Evolutionary conservation across 2,113 vertebrate genomes (phyloP), one percentile per base, ranked within the genome.

Genomic region (Phyllopteryx taeniolatus): DNA sequence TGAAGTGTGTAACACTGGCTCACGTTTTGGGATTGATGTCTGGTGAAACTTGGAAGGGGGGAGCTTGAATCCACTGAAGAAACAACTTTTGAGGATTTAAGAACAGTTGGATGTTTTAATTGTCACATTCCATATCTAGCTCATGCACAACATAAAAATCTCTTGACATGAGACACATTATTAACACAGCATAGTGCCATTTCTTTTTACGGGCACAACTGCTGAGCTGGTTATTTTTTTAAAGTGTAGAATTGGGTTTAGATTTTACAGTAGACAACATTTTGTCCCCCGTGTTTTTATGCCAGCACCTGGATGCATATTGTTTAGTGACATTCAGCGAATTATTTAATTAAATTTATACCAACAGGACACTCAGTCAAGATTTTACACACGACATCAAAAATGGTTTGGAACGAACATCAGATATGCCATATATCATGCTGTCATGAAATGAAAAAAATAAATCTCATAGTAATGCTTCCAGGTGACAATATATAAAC

Each of bases 101-200:
- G 44, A 77, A 68, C 74, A 74, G 76, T 73, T 82, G 61, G 76
- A 77, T 77, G 72, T 66, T 51, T 80, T 83, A 67, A 78, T 70
- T 70, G 79, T 75, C 82, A 87, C 60, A 39, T 83, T 68, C 88
- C 79, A 84, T 15, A 17, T 44, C 68, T 39, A 39, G 35, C 35
- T 85, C 88, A 90, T 91, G 88, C 90, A 83, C 70, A 60, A 89
- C 86, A 91, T 87, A 79, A 87, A 88, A 90, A 80, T 85, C 85
- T 85, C 63, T 27, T 85, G 78, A 82, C 78, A 84, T 35, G 78
- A 42, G 19, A 20, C 35, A 68, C 15, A 67, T 67, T 8, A 67
- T 27, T 65, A 11, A 20, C 47, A 12, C 27, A 67, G n/a, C 65
- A 68, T 27, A 44, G 76, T 77, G 71, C 43, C 72, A 68, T 78